phyloP scores from a whole-genome alignment of 2,797 vertebrate genomes.

The Chelon labrosus region DNA sequence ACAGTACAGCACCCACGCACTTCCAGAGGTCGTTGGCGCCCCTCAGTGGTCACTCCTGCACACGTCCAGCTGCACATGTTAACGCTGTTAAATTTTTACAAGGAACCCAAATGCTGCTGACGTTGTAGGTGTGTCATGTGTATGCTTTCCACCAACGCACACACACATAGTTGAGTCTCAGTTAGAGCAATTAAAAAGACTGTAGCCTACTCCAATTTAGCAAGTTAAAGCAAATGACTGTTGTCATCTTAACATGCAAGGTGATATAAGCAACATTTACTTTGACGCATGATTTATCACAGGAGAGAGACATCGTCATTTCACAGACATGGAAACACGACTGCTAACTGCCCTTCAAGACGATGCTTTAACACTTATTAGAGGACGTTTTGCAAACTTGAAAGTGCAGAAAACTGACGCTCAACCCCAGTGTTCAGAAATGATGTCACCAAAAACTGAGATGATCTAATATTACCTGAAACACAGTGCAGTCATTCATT shows the following conservation, averaged over 20 bases:
- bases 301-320: too few relatives aligned
- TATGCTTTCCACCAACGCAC: too few relatives aligned
- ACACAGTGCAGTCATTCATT: not conserved
- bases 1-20: too few relatives aligned
- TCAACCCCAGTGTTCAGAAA: not conserved
- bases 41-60: too few relatives aligned
- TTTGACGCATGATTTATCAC: too few relatives aligned
- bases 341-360: not conserved
- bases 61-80: too few relatives aligned
- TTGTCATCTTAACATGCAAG: not conserved
- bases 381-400: not conserved
- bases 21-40: too few relatives aligned
- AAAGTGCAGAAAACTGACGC: not conserved
- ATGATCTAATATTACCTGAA: not conserved
- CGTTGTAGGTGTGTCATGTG: too few relatives aligned
- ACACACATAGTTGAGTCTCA: too few relatives aligned
- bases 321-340: not conserved
- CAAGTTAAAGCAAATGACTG: not conserved
- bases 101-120: too few relatives aligned
- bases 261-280: not conserved
- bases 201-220: not conserved
- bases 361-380: not conserved
- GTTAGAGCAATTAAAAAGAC: too few relatives aligned
- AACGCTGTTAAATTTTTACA: too few relatives aligned
- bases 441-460: not conserved